These are phyloP conservation scores for Eublepharis macularius DNA, from an alignment of 2,113 vertebrate genomes.

Conservation along the genomic window DNA sequence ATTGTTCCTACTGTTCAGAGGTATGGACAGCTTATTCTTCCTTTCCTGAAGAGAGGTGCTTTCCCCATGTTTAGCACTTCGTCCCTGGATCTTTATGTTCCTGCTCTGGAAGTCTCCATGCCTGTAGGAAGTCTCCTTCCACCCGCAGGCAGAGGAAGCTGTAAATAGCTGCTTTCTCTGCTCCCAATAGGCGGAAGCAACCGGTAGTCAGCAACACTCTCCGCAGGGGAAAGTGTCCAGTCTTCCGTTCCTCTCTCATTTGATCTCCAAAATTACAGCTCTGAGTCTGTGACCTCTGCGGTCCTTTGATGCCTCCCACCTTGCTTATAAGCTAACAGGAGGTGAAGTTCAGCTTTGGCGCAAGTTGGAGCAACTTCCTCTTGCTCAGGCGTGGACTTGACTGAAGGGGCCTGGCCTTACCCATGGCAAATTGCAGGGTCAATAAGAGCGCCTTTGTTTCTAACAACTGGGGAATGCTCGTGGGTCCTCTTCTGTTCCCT, in stretches of 20 bases:
- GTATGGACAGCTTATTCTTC: too few relatives aligned
- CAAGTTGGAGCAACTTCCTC: neutral
- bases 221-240: too few relatives aligned
- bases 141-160: too few relatives aligned
- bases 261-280: slow-evolving; percentile 59
- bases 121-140: too few relatives aligned
- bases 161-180: too few relatives aligned
- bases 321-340: slow-evolving; percentile 30
- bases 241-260: slow-evolving; percentile 49
- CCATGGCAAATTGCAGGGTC: neutral
- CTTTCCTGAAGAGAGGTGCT: too few relatives aligned
- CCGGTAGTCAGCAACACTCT: too few relatives aligned
- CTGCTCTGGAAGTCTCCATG: too few relatives aligned
- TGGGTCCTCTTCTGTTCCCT: neutral
- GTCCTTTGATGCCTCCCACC: slow-evolving; percentile 46
- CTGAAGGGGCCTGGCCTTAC: neutral
- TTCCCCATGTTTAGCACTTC: too few relatives aligned
- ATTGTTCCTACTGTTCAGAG: too few relatives aligned
- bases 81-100: too few relatives aligned
- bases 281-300: slow-evolving; percentile 48
- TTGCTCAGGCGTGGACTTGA: rapidly evolving
- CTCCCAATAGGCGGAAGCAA: too few relatives aligned
- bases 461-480: rapidly evolving
- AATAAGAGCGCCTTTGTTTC: neutral
- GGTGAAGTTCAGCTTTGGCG: slow-evolving; percentile 41